A percentile compares a stretch with the other conserved stretches of the same genome.
phyloP scores from a whole-genome alignment of 2,888 invertebrate genomes.

The Silvanus unidentatus region DNA sequence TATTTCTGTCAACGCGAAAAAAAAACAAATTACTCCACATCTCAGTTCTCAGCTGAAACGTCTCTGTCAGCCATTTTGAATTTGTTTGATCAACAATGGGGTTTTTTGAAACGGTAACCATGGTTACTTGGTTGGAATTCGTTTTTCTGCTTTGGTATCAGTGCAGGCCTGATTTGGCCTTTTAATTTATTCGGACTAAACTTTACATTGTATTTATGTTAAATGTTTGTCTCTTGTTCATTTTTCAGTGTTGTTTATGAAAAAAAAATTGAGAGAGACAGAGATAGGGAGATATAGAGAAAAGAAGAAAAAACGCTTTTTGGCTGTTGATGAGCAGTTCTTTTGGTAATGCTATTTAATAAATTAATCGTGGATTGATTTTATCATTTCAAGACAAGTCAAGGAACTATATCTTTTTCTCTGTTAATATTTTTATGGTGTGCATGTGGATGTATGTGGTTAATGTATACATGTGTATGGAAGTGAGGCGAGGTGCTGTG shows the following conservation, averaged over 20 bases:
- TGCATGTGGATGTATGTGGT: too few relatives aligned
- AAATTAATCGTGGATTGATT: slow-evolving; percentile 24
- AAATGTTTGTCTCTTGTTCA: slow-evolving; percentile 34
- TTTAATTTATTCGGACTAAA: slow-evolving; percentile 39
- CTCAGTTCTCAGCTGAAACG: slow-evolving; percentile 36
- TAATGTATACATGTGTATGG: too few relatives aligned
- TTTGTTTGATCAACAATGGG: slow-evolving; percentile 43
- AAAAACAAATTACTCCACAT: slow-evolving; percentile 42
- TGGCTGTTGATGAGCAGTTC: slow-evolving; percentile 22
- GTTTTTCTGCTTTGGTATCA: slow-evolving; percentile 35
- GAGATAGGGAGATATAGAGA: too few relatives aligned
- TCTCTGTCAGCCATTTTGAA: slow-evolving; percentile 42
- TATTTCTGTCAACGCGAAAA: slow-evolving; percentile 41
- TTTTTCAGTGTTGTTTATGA: slow-evolving; percentile 23
- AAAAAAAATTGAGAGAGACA: slow-evolving; percentile 6
- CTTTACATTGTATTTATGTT: slow-evolving; percentile 38
- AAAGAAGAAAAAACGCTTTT: slow-evolving; percentile 2
- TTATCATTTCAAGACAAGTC: slow-evolving; percentile 8
- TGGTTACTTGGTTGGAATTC: slow-evolving; percentile 38
- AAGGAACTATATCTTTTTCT: background rate
- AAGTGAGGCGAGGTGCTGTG: too few relatives aligned
- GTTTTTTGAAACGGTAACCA: slow-evolving; percentile 37
- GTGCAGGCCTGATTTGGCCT: slow-evolving; percentile 30
- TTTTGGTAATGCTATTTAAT: slow-evolving; percentile 20
- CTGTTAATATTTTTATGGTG: too few relatives aligned